Evolutionary conservation across 2,888 invertebrate species (phyloP), one percentile per base, ranked within the genome.

Genomic region (Andrena bicolor): DNA sequence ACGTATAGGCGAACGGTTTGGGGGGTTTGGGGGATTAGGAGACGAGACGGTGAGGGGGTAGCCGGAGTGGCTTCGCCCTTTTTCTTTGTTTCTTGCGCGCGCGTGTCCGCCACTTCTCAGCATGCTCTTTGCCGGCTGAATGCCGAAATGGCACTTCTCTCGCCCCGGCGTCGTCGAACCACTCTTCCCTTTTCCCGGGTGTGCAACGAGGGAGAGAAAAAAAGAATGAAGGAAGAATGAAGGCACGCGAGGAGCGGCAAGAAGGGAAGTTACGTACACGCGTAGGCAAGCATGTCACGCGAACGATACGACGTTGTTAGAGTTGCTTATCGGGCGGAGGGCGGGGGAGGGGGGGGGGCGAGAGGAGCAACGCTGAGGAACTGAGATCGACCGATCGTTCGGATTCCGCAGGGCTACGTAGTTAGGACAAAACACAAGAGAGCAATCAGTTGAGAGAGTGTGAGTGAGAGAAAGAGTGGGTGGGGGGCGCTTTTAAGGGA

Each of bases 101-200:
- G 69, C 26, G 76, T 63, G 76, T 79, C 71, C 78, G 84, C 85
- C 76, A 76, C 85, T 85, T 88, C 81, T 81, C 79, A 79, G 71
- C 79, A 65, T 74, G 73, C 84, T 86, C 86, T 86, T 70, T 79
- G 80, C 84, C 79, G 68, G 71, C 75, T 87, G 84, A 86, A 88
- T 84, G 80, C 76, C 80, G 84, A 78, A 86, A 87, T 75, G 86
- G 84, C 80, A 86, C 89, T 89, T 88, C 86, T 84, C 79, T 83
- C 81, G 76, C 75, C 86, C 79, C 83, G 86, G 81, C 82, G 78
- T 84, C 81, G 82, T 84, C 78, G 77, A 82, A 77, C 68, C 78
- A 73, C 86, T 83, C 80, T 80, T 77, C 82, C 76, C 80, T 87
- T 86, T 86, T 90, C 88, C 86, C 87, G 88, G 88, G 89, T 89